Evolutionary conservation across 2,888 invertebrate species (phyloP).

Genomic region (Trissolcus japonicus): DNA sequence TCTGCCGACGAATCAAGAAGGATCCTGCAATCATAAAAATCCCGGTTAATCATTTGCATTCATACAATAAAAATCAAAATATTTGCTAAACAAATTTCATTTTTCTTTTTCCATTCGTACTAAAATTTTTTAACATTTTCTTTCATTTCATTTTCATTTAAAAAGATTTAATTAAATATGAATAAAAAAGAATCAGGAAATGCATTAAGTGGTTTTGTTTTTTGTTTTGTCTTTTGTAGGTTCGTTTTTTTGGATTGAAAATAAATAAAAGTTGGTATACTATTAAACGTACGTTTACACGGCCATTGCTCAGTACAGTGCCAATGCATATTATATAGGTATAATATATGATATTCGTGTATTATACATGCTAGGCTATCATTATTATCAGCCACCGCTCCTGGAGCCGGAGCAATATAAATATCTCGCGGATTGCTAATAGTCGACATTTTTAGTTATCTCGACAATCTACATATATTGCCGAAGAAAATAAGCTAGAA

Average conservation of each 20-base stretch:
- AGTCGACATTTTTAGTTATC: slow-evolving; percentile 51
- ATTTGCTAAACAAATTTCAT: too few relatives aligned
- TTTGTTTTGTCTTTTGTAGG: neutral
- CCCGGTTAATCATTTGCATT: slow-evolving; percentile 6
- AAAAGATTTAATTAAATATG: too few relatives aligned
- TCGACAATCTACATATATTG: slow-evolving; percentile 47
- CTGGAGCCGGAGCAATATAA: slow-evolving; percentile 49
- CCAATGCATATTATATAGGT: slow-evolving; percentile 28
- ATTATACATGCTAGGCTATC: slow-evolving; percentile 42
- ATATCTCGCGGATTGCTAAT: slow-evolving; percentile 50
- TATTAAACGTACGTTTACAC: slow-evolving; percentile 33
- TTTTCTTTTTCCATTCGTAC: too few relatives aligned
- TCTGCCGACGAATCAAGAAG: slow-evolving; percentile 31
- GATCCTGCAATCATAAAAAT: slow-evolving; percentile 18
- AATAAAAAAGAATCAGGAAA: neutral
- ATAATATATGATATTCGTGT: slow-evolving; percentile 40
- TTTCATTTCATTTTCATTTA: too few relatives aligned
- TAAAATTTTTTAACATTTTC: too few relatives aligned
- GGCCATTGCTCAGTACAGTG: slow-evolving; percentile 27
- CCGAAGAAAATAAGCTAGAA: slow-evolving; percentile 32
- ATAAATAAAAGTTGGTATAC: neutral
- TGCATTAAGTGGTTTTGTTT: neutral
- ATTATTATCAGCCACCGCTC: slow-evolving; percentile 46
- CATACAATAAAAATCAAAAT: too few relatives aligned
- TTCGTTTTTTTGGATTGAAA: too few relatives aligned